Percentiles rank a stretch among this genome's conserved stretches.
phyloP scores from a whole-genome alignment of 30 jellyfish, hydroid and myxozoan genomes.

The Aurelia sp. region DNA sequence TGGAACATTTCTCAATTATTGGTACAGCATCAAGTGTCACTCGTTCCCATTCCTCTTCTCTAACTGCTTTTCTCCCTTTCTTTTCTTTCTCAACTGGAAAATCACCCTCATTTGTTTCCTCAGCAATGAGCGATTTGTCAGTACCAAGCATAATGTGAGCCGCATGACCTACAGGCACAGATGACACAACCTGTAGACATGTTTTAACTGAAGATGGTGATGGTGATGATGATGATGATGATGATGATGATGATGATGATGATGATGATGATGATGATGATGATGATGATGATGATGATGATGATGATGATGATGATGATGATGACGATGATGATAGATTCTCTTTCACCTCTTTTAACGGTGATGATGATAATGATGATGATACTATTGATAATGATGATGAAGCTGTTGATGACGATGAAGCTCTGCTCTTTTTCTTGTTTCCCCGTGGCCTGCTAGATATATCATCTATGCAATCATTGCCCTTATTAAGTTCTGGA shows the following conservation, averaged over 20 bases:
- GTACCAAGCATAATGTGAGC: too few relatives aligned
- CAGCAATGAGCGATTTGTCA: too few relatives aligned
- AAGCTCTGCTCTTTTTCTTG: neutral
- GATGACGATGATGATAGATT: neutral
- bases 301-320: neutral
- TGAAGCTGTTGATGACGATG: neutral
- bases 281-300: neutral
- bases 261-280: neutral
- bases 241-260: neutral
- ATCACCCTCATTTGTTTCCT: too few relatives aligned
- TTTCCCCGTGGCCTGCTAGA: neutral
- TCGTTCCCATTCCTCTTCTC: neutral
- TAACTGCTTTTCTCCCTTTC: neutral
- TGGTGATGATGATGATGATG: neutral
- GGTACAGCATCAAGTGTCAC: neutral
- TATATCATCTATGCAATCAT: too few relatives aligned
- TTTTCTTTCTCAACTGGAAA: neutral
- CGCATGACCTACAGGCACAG: too few relatives aligned
- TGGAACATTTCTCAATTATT: neutral
- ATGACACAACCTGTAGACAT: too few relatives aligned
- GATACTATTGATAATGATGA: neutral
- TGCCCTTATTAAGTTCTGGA: neutral
- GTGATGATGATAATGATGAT: neutral
- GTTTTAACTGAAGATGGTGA: too few relatives aligned
- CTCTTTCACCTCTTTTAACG: neutral